Percentiles rank a stretch among this genome's conserved stretches.
Evolutionary conservation across 2,113 vertebrate genomes (phyloP).

Genomic region (Xiphorhynchus elegans): DNA sequence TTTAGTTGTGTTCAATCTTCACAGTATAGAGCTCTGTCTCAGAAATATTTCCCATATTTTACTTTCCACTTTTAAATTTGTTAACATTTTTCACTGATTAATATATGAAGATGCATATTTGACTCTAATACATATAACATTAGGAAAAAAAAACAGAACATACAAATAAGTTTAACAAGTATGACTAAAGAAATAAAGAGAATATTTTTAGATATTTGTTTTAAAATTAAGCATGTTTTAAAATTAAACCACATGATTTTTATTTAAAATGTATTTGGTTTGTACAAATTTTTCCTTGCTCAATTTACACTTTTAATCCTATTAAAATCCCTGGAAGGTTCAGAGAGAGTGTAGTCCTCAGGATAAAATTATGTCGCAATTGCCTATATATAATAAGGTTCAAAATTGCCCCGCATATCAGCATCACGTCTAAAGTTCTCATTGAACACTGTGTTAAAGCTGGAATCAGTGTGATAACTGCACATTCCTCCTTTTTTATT

Average conservation of each 20-base stretch:
- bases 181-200: not conserved
- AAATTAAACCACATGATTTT: not conserved
- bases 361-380: not conserved
- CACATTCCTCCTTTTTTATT: not conserved
- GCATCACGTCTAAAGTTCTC: not conserved
- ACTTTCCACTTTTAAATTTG: not conserved
- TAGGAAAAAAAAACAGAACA: not conserved
- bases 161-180: not conserved
- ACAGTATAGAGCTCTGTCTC: not conserved
- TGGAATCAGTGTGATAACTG: not conserved
- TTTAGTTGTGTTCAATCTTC: conserved; percentile 18
- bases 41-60: not conserved
- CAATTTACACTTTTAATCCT: not conserved
- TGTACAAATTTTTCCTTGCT: not conserved
- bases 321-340: not conserved
- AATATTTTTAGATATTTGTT: not conserved
- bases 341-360: not conserved
- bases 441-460: not conserved
- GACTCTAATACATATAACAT: not conserved
- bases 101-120: not conserved
- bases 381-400: not conserved
- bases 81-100: not conserved
- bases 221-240: not conserved
- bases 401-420: not conserved
- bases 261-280: not conserved